Evolutionary conservation across 2,888 invertebrate genomes (phyloP).

Genomic region (Pollenia angustigena): DNA sequence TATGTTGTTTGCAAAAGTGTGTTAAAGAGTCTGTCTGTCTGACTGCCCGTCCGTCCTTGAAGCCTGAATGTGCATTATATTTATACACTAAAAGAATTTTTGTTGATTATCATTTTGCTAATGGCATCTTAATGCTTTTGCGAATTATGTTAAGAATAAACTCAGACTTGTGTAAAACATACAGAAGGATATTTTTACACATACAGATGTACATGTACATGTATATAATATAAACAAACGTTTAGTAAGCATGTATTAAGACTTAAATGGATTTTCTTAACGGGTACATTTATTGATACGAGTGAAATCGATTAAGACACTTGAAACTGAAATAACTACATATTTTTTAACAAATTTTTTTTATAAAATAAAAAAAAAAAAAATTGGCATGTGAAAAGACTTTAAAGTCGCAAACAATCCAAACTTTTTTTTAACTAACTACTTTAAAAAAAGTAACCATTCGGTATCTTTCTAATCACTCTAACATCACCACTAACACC

Average conservation of each 20-base stretch:
- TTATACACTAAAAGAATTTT: constrained; percentile 60
- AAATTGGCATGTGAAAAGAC: neutral
- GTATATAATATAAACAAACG: neutral
- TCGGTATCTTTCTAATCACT: no score
- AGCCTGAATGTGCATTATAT: neutral
- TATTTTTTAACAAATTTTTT: neutral
- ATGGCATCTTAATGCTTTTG: constrained; percentile 67
- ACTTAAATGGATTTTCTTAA: neutral
- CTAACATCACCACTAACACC: no score
- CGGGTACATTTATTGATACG: neutral
- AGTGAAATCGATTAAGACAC: constrained; percentile 19
- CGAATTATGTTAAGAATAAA: constrained; percentile 37
- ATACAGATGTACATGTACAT: neutral
- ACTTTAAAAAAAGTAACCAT: no score
- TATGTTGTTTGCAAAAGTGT: constrained; percentile 5
- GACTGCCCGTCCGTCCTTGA: constrained; percentile 36
- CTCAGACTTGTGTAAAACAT: neutral
- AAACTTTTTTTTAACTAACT: no score
- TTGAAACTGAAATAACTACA: neutral
- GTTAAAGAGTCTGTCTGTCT: constrained; percentile 23
- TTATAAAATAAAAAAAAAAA: neutral
- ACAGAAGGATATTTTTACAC: neutral
- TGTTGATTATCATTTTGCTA: constrained; percentile 60
- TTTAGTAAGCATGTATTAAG: neutral
- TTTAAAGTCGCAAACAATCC: no score